Conservation (phyloP, 1,140 invertebrate genomes). For the Drosophila pruinosa region DNA sequence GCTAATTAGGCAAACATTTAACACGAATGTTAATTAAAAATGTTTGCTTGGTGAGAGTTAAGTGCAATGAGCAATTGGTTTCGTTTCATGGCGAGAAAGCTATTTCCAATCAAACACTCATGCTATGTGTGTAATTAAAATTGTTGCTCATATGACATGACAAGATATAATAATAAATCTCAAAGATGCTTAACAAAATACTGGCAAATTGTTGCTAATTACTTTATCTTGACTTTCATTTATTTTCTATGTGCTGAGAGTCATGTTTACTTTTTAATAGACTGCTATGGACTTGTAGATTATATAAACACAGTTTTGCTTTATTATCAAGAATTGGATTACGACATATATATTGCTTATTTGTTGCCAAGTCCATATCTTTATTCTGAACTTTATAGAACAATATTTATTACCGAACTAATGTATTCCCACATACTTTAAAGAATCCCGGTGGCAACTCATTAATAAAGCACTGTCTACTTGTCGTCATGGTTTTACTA, state of each 20-base stretch:
- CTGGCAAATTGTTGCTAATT: conserved; percentile 7
- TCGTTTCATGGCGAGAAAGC: conserved; percentile 23
- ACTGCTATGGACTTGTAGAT: too few relatives aligned
- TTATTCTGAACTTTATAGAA: too few relatives aligned
- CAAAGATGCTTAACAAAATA: background rate
- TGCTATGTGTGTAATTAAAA: conserved; percentile 12
- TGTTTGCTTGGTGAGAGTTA: background rate
- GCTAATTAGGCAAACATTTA: conserved; percentile 60
- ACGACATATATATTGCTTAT: too few relatives aligned
- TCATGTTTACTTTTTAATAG: too few relatives aligned
- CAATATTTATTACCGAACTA: too few relatives aligned
- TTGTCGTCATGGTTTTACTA: background rate
- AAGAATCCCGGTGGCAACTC: background rate
- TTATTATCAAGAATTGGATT: too few relatives aligned
- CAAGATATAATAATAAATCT: conserved; percentile 6
- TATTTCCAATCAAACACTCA: conserved; percentile 16
- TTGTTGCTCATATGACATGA: conserved; percentile 46
- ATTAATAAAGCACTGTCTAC: background rate
- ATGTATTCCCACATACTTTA: background rate
- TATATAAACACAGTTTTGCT: background rate
- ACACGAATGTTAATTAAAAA: conserved; percentile 42
- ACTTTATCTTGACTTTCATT: conserved; percentile 10
- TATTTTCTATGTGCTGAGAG: background rate
- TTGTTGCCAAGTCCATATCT: too few relatives aligned
- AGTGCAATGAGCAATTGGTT: background rate